phyloP scores from a whole-genome alignment of 2,113 vertebrate genomes.

The Okapia johnstoni region DNA sequence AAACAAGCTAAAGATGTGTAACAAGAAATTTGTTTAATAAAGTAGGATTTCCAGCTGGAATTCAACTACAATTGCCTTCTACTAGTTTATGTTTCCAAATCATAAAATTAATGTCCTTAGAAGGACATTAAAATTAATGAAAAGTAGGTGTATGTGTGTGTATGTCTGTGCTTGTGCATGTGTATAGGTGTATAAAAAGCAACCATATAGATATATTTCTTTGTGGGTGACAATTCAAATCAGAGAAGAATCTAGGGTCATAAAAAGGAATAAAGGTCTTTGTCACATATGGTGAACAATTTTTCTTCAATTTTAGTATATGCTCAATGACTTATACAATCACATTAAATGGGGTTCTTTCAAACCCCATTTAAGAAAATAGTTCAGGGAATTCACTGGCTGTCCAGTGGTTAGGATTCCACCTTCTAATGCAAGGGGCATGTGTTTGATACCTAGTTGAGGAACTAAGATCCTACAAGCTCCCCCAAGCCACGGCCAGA shows the following conservation, averaged over 20 bases:
- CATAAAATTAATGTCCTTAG: neutral
- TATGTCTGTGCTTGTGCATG: neutral
- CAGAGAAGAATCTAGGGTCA: neutral
- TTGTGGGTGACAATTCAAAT: neutral
- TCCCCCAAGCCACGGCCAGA: neutral
- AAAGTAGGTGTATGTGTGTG: neutral
- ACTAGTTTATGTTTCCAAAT: neutral
- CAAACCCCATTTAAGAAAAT: neutral
- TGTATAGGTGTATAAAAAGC: neutral
- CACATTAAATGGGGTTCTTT: neutral
- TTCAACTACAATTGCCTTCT: neutral
- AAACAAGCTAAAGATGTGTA: constrained; percentile 32
- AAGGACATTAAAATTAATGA: neutral
- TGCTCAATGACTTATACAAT: neutral
- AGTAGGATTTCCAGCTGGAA: neutral
- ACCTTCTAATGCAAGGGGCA: neutral
- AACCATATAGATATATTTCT: neutral
- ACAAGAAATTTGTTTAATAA: constrained; percentile 38
- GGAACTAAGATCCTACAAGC: neutral
- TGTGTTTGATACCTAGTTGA: neutral
- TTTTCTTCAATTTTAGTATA: constrained; percentile 1
- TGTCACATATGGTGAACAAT: neutral
- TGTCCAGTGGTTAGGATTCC: neutral
- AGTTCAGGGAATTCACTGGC: neutral
- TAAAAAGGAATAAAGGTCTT: neutral